Base-by-base conservation (phyloP, 2,888 invertebrate species). In the Papilio demoleus region DNA sequence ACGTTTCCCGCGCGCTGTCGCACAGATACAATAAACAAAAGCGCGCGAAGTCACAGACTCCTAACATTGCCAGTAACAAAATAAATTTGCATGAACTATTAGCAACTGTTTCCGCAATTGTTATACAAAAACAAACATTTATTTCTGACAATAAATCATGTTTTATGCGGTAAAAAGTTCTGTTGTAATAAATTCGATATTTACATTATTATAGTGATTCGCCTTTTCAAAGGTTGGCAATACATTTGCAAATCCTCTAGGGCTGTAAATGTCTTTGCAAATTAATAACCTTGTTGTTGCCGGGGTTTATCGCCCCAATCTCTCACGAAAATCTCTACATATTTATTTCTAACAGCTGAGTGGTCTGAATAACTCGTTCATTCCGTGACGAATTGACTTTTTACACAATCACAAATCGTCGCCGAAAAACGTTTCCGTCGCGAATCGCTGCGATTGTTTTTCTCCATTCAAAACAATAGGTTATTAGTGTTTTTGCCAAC, bases 401-500 rank as follows among this genome's bases (percentile, higher is more conserved):
- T 56, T 56, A 24, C 38, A 27, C 31, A 56, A 64, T 61, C 19
- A 63, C 40, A 47, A 61, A 53, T 31, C 58, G 31, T 22, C 45
- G 9, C 59, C 63, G 34, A 50, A 61, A 63, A 63, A 31, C 42
- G 36, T 70, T 59, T 70, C 68, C 64, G 70, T 40, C 71, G 67
- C 71, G 67, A 62, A 69, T 68, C 64, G 47, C 31, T 27, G 65
- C 60, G 60, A 66, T 64, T 67, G 67, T 68, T 67, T 34, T 60
- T 34, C 63, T 53, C 42, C 64, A 65, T 65, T 68, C 68, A 76
- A 79, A 79, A 87, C 86, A 87, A 87, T 85, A 79, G 84, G 84
- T 83, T 84, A 86, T 86, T 86, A 86, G 79, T 73, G 83, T 85
- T 86, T 86, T 85, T 87, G 83, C 84, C 76, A 80, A 79, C 75